These are phyloP conservation scores for Decapterus maruadsi DNA, from an alignment of 2,797 vertebrate genomes.

Conservation along the genomic window DNA sequence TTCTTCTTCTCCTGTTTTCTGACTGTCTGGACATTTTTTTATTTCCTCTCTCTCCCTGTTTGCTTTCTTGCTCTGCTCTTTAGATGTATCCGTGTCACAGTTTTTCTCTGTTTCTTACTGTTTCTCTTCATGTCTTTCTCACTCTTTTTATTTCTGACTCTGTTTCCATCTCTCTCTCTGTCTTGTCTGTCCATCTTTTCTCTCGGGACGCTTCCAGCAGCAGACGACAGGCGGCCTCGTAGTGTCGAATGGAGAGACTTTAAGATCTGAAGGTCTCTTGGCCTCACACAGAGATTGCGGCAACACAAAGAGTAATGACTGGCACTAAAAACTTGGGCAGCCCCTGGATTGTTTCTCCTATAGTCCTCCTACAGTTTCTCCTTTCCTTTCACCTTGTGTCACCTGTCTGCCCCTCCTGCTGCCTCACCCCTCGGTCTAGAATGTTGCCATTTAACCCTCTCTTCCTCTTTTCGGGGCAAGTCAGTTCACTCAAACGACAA, in stretches of 20 bases:
- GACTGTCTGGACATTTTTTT: constrained; percentile 7
- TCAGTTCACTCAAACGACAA: constrained; percentile 12
- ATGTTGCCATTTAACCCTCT: constrained; percentile 13
- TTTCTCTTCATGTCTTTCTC: constrained; percentile 49
- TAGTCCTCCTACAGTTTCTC: constrained; percentile 8
- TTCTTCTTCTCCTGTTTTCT: constrained; percentile 7
- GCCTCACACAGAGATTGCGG: constrained; percentile 59
- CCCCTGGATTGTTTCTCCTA: constrained; percentile 16
- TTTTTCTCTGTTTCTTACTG: constrained; percentile 40
- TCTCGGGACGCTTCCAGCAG: constrained; percentile 58
- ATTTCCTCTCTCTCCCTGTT: background rate
- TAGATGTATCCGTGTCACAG: constrained; percentile 41
- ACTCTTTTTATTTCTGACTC: constrained; percentile 13
- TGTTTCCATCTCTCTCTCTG: background rate
- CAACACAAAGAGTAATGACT: constrained; percentile 74
- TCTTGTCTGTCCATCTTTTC: constrained; percentile 26
- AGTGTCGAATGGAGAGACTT: constrained; percentile 80
- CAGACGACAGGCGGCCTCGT: constrained; percentile 73
- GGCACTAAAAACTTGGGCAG: constrained; percentile 37
- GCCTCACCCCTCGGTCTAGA: constrained; percentile 11
- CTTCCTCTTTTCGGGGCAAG: background rate
- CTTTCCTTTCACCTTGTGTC: constrained; percentile 7
- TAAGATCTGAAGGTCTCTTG: constrained; percentile 79
- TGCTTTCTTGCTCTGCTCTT: constrained; percentile 10
- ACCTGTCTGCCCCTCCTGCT: background rate